Percentiles rank a stretch among this genome's conserved stretches.
Conservation (phyloP, 2,888 invertebrate species). For the Platycnemis pennipes region DNA sequence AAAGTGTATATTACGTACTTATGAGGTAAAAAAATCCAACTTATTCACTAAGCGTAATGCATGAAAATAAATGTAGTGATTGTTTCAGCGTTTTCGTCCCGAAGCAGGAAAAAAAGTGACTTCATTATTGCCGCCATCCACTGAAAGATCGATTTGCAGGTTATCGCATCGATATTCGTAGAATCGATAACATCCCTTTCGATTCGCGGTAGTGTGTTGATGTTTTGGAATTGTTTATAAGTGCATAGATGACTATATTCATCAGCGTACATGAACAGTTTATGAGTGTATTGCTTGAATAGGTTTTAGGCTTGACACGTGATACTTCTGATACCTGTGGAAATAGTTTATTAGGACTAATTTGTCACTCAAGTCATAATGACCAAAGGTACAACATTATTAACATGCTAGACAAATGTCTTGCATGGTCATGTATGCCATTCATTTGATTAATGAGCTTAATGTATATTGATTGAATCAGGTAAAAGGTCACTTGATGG, state of each 20-base stretch:
- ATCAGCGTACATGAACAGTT: neutral
- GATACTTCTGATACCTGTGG: neutral
- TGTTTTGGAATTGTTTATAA: neutral
- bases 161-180: neutral
- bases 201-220: neutral
- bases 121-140: no score
- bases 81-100: no score
- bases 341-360: neutral
- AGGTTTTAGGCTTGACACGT: no score
- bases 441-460: neutral
- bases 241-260: neutral
- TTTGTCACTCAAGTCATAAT: neutral
- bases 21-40: no score
- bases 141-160: no score
- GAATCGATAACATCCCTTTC: neutral
- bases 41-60: no score
- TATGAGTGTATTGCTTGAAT: neutral
- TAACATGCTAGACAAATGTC: no score
- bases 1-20: no score
- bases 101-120: no score
- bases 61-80: no score
- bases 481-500: constrained; percentile 52
- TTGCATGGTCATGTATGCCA: neutral
- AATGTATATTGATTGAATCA: neutral
- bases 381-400: constrained; percentile 22